A percentile compares a stretch with the other conserved stretches of the same genome.
phyloP scores from a whole-genome alignment of 2,888 invertebrate species.

The Oligia strigilis region DNA sequence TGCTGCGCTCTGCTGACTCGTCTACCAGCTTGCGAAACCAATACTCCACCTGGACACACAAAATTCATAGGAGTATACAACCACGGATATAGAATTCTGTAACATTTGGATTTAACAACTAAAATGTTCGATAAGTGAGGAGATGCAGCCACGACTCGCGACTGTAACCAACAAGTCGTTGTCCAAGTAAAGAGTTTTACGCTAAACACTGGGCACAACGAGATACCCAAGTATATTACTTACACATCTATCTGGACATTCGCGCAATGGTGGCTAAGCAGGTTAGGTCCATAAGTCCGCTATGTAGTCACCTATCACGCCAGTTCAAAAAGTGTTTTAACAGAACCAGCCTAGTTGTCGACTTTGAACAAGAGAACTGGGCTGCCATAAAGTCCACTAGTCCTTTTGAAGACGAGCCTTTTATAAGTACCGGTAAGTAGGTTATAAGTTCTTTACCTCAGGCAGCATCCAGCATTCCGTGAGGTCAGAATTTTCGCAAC shows the following conservation, averaged over 20 bases:
- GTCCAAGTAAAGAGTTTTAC: neutral
- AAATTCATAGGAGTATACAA: neutral
- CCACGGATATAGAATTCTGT: too few species aligned
- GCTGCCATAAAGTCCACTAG: too few species aligned
- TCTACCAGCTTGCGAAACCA: conserved; percentile 88
- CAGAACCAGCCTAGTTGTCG: neutral
- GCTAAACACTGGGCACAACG: neutral
- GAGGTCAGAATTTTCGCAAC: conserved; percentile 84
- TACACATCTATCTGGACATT: too few species aligned
- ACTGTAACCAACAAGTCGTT: neutral
- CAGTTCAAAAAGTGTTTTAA: too few species aligned
- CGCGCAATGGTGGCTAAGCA: neutral
- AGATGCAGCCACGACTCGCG: neutral
- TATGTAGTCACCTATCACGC: neutral
- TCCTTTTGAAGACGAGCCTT: neutral
- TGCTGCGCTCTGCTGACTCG: conserved; percentile 81
- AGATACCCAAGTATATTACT: neutral
- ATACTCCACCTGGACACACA: conserved; percentile 82
- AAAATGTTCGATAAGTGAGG: neutral
- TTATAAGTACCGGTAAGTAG: neutral
- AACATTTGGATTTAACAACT: neutral
- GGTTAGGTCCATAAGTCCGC: neutral
- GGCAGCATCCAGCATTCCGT: conserved; percentile 92
- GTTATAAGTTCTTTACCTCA: conserved; percentile 79
- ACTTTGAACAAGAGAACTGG: neutral